phyloP scores from a whole-genome alignment of 1,140 invertebrate species.

The Sminthurides bifidus region DNA sequence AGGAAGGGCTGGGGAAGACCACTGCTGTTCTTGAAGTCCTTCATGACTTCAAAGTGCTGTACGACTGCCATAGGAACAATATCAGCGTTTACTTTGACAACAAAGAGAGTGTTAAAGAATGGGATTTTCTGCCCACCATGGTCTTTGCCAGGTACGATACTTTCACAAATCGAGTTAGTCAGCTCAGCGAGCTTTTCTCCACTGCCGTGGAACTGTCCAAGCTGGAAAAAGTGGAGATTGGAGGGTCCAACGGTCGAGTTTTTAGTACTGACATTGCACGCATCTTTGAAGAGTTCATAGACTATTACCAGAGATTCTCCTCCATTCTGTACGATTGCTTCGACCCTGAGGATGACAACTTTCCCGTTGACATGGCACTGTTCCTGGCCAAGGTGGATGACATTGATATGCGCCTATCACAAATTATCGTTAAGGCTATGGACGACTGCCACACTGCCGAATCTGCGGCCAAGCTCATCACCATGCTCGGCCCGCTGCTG shows the following conservation, averaged over 20 bases:
- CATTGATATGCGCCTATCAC: slow-evolving; percentile 74
- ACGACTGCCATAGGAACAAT: slow-evolving; percentile 4
- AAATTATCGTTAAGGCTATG: slow-evolving; percentile 79
- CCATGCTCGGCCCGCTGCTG: slow-evolving; percentile 70
- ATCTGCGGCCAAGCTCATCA: slow-evolving; percentile 79
- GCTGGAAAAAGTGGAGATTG: slow-evolving; percentile 6
- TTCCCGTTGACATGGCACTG: slow-evolving; percentile 61
- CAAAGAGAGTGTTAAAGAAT: slow-evolving; percentile 35
- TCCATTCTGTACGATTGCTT: slow-evolving; percentile 56
- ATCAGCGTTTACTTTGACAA: slow-evolving; percentile 35
- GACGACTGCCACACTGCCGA: slow-evolving; percentile 82
- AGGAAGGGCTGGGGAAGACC: slow-evolving; percentile 68
- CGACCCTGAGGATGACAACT: slow-evolving; percentile 75
- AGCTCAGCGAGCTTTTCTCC: not conserved
- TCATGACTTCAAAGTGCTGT: slow-evolving; percentile 42
- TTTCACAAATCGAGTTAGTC: slow-evolving; percentile 69
- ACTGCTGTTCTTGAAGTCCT: slow-evolving; percentile 57
- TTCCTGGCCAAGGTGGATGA: slow-evolving; percentile 71
- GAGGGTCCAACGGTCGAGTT: not conserved
- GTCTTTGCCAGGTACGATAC: slow-evolving; percentile 73
- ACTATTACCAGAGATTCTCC: slow-evolving; percentile 5
- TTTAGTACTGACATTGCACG: not conserved
- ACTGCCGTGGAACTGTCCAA: slow-evolving; percentile 12
- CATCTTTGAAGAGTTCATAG: slow-evolving; percentile 2
- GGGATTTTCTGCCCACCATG: slow-evolving; percentile 78